Percentiles rank a stretch among this genome's conserved stretches.
phyloP scores from a whole-genome alignment of 1,140 invertebrate genomes.

The Bombus pyrosoma region DNA sequence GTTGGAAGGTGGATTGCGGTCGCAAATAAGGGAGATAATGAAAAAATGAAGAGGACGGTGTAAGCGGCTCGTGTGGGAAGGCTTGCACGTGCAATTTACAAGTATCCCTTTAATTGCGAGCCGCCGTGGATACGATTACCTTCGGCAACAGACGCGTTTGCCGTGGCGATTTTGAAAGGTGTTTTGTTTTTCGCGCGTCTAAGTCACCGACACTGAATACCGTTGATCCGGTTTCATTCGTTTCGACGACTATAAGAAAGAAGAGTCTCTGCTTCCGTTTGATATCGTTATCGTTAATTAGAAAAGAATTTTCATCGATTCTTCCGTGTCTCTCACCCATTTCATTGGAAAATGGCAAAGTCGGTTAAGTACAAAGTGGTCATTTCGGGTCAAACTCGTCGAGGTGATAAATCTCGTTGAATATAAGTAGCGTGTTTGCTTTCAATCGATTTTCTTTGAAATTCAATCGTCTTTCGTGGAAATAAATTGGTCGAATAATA shows the following conservation, averaged over 20 bases:
- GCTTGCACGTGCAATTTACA: conserved; percentile 71
- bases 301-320: background rate
- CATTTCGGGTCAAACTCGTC: too few species aligned
- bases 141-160: background rate
- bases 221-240: background rate
- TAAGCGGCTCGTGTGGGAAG: conserved; percentile 45
- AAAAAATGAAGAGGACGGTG: conserved; percentile 53
- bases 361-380: background rate
- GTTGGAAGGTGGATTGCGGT: conserved; percentile 41
- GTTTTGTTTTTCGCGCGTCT: background rate
- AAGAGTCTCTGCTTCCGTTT: background rate
- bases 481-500: too few species aligned
- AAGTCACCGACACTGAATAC: background rate
- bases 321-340: background rate
- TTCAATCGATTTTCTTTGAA: too few species aligned
- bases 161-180: background rate
- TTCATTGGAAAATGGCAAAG: too few species aligned
- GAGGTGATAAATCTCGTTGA: too few species aligned
- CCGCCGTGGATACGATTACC: conserved; percentile 49
- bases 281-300: background rate
- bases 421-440: too few species aligned
- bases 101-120: conserved; percentile 75
- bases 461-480: too few species aligned
- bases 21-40: conserved; percentile 52
- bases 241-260: background rate